A percentile compares a stretch with the other conserved stretches of the same genome.
phyloP scores from a whole-genome alignment of 2,113 vertebrate genomes.

The Casuarius casuarius region DNA sequence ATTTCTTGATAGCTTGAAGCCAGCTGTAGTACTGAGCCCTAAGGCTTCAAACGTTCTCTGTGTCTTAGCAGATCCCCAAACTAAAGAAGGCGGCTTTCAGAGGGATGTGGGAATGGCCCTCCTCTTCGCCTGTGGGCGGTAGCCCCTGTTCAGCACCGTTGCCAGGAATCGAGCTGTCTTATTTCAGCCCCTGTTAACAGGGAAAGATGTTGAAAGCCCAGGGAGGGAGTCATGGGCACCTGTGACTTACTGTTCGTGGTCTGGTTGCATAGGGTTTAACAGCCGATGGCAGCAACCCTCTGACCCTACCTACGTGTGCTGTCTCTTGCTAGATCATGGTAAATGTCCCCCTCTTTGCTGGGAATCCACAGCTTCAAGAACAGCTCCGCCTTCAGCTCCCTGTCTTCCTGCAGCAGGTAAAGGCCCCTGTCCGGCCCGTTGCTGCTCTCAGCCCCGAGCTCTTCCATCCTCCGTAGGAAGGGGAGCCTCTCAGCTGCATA shows the following conservation, averaged over 20 bases:
- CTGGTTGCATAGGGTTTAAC: background rate
- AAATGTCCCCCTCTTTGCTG: slow-evolving; percentile 96
- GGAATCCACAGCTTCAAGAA: slow-evolving; percentile 97
- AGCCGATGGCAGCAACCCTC: slow-evolving; percentile 31
- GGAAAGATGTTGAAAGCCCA: background rate
- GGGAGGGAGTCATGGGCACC: slow-evolving; percentile 8
- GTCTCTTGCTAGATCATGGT: slow-evolving; percentile 89
- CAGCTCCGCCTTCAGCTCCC: slow-evolving; percentile 96
- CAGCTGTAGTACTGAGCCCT: background rate
- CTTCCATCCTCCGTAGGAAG: background rate
- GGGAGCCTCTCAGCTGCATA: background rate
- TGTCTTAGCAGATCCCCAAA: background rate
- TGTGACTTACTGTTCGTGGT: background rate
- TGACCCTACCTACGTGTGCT: slow-evolving; percentile 38
- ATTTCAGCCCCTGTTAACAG: background rate
- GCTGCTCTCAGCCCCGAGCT: slow-evolving; percentile 39
- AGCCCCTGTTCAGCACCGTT: background rate
- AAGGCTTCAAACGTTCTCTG: background rate
- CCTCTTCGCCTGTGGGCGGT: background rate
- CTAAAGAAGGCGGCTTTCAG: background rate
- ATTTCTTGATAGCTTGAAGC: background rate
- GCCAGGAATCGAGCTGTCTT: background rate
- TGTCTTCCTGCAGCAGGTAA: slow-evolving; percentile 96
- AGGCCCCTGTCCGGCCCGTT: slow-evolving; percentile 35
- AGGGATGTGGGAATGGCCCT: background rate